Base-by-base conservation (phyloP, 2,113 vertebrate genomes). In the Formicarius rufipectus region DNA sequence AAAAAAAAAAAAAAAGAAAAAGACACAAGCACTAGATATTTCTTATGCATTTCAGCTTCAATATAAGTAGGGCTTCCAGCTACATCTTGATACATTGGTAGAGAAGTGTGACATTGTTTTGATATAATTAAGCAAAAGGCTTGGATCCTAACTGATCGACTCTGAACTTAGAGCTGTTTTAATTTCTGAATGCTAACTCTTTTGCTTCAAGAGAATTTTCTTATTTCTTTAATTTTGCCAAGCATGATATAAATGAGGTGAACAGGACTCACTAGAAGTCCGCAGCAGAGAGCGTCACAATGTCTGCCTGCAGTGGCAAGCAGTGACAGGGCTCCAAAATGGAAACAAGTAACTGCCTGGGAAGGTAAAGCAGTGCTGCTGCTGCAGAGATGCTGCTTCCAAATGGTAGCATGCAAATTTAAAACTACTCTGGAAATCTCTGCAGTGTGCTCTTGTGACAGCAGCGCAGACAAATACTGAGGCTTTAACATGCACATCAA, bases 311-410 rank as follows among this genome's bases (percentile, higher is more conserved):
- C 7, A 3, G 22, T 31, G 60, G 44, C 28, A 88, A 74, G 50
- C 0, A 3, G 30, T 27, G 16, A 53, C 7, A 9, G 4, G 7
- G 18, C 24, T 52, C 35, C 8, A 25, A 14, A 3, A 1, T 7
- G 24, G 31, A 23, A 83, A 55, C 0, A 10, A 60, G 17, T 2
- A 28, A 37, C 56, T 59, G 13, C 49, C 24, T 52, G 40, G 21
- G 25, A 76, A 90, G 10, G 35, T 10, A 9, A 31, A 93, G 58
- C 0, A 14, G 15, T 59, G 33, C 23, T 63, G 56, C 23, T 85
- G 44, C 79, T 73, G 25, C 16, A 85, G 53, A 71, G 19, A 59
- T 14, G 16, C 20, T 27, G 52, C 30, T 85, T 90, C 39, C 53
- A 64, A n/a, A 3, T 11, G 19, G 19, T 4, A 42, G 23, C 15